Base-by-base conservation (phyloP, 2,113 vertebrate species). In the Rostratula benghalensis region DNA sequence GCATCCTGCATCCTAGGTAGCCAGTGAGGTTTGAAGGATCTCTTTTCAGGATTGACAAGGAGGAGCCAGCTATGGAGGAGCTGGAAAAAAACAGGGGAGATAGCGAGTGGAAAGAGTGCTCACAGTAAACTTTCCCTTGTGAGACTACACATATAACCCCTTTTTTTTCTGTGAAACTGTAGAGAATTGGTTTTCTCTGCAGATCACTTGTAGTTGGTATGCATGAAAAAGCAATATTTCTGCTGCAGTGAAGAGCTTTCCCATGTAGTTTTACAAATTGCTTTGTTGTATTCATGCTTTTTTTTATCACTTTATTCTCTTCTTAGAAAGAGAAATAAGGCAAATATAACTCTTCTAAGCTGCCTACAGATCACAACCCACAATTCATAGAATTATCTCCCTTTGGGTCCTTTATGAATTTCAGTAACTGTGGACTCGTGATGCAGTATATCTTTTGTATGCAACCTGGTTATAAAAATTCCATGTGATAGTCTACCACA, bases 151-250 rank as follows among this genome's bases (percentile, higher is more conserved):
- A 0, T 81, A 41, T 45, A 92, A 67, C 76, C 7, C 13, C 54
- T 70, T n/a, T 79, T 92, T 91, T 78, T 50, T 33, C 54, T 59
- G 31, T 83, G 60, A 57, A 89, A 87, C 68, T 91, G 83, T 54
- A 74, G 64, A 96, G 25, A 97, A 94, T 95, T 78, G 12, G 53
- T 95, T 95, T 87, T 89, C 69, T 92, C 76, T 88, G 65, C 50
- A 86, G 54, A 86, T 93, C 67, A 69, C 59, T 90, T 80, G 45
- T 45, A n/a, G 83, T 63, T 89, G 77, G 64, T 81, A 48, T 83
- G 95, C 89, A 87, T 95, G 95, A 90, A 95, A 96, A 96, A 81
- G 60, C 64, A 93, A 50, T 92, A 71, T 94, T 95, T 95, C 95
- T 95, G 91, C 91, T 89, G 59, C 56, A 81, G 80, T 54, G 54